phyloP scores from a whole-genome alignment of 2,888 invertebrate species.

The Drosophila meridiana region DNA sequence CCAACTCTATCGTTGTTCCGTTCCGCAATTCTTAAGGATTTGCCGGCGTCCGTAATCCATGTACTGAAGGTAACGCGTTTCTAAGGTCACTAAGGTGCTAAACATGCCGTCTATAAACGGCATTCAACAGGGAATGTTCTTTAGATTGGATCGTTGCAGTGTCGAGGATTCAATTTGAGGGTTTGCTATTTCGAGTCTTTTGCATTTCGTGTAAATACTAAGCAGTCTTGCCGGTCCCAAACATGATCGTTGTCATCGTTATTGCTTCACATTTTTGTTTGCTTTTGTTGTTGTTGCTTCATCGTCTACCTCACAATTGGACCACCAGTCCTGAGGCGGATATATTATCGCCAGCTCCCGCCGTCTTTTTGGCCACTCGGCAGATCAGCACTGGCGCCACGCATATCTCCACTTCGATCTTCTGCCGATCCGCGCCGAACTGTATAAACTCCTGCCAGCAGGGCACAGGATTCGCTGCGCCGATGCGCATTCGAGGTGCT shows the following conservation, averaged over 20 bases:
- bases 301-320: constrained; percentile 85
- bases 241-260: constrained; percentile 27
- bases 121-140: constrained; percentile 63
- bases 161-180: constrained; percentile 36
- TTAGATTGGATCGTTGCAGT: constrained; percentile 19
- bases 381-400: constrained; percentile 94
- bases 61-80: constrained; percentile 74
- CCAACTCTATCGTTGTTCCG: constrained; percentile 51
- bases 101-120: constrained; percentile 54
- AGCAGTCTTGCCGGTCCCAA: constrained; percentile 63
- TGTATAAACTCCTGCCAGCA: constrained; percentile 91
- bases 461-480: constrained; percentile 90
- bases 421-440: constrained; percentile 49
- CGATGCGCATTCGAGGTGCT: constrained; percentile 87
- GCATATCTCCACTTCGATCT: constrained; percentile 87
- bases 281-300: background rate
- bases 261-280: constrained; percentile 5
- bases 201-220: constrained; percentile 58
- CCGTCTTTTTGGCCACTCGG: constrained; percentile 92
- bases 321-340: constrained; percentile 94
- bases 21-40: constrained; percentile 39
- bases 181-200: constrained; percentile 61
- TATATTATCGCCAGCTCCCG: constrained; percentile 95
- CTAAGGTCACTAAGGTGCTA: constrained; percentile 80
- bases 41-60: constrained; percentile 27